Percentiles rank a stretch among this genome's conserved stretches.
Evolutionary conservation across 2,888 invertebrate genomes (phyloP).

Genomic region (Ellobium chinense): DNA sequence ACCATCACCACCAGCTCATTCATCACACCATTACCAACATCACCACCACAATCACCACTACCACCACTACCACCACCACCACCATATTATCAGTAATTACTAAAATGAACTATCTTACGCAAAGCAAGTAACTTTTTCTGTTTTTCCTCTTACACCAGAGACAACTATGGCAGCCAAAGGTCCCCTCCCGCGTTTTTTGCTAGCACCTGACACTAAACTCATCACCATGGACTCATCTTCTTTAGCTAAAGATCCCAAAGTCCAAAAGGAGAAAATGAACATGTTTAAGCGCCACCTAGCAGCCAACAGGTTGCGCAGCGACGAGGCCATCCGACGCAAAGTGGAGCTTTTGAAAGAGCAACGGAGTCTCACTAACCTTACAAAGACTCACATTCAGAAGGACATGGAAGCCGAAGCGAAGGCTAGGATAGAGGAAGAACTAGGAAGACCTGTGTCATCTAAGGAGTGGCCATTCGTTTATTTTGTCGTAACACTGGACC

Average conservation of each 20-base stretch:
- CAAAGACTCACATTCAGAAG: conserved; percentile 1
- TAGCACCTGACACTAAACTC: neutral
- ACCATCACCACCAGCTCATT: too few relatives aligned
- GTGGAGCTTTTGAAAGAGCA: conserved; percentile 2
- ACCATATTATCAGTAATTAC: too few relatives aligned
- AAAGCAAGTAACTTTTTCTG: too few relatives aligned
- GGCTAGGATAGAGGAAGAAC: conserved; percentile 11
- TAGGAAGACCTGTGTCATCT: conserved; percentile 16
- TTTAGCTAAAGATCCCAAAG: conserved; percentile 22
- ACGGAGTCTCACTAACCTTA: neutral
- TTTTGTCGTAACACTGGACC: conserved; percentile 41
- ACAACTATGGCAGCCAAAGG: neutral
- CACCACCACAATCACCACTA: too few relatives aligned
- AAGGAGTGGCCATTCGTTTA: conserved; percentile 42
- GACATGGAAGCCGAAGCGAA: conserved; percentile 16
- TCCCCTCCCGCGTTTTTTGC: neutral
- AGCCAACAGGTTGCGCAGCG: conserved; percentile 15
- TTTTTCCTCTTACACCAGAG: neutral
- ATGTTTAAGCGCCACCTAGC: conserved; percentile 43
- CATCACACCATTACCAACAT: too few relatives aligned
- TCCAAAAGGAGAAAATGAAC: conserved; percentile 25
- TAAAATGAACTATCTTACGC: too few relatives aligned
- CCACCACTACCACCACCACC: too few relatives aligned
- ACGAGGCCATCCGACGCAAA: conserved; percentile 33
- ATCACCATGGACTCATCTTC: neutral